A percentile compares a stretch with the other conserved stretches of the same genome.
These are phyloP conservation scores for Steinernema feltiae DNA, from an alignment of 1,140 invertebrate species.

Conservation along the genomic window DNA sequence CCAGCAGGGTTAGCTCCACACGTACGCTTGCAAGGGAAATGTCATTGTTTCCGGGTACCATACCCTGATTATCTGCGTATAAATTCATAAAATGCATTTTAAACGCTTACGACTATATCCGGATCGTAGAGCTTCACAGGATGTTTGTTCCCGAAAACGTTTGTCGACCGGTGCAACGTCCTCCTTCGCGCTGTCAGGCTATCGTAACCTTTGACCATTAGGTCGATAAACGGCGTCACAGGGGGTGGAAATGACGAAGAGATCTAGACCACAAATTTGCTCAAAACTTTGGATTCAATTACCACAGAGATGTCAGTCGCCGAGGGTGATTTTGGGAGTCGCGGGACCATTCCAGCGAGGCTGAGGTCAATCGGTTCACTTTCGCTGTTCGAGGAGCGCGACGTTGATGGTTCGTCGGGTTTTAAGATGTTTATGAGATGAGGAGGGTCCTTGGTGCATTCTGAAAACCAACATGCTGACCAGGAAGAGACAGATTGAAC, in stretches of 20 bases:
- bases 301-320: neutral
- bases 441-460: constrained; percentile 9
- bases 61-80: neutral
- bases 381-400: neutral
- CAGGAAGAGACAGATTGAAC: neutral
- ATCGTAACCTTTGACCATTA: neutral
- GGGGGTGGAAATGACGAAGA: neutral
- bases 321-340: neutral
- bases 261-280: neutral
- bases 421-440: neutral
- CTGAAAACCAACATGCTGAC: neutral
- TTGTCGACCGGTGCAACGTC: neutral
- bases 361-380: neutral
- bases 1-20: neutral
- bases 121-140: neutral
- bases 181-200: neutral
- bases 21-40: neutral
- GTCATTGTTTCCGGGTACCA: neutral
- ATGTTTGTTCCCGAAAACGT: neutral
- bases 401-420: neutral
- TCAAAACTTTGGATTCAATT: too few species aligned
- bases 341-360: neutral
- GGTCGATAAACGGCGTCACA: neutral
- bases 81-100: neutral
- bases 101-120: neutral